Base-by-base conservation (phyloP, 2,888 invertebrate genomes). In the Pantelozetes paolii region DNA sequence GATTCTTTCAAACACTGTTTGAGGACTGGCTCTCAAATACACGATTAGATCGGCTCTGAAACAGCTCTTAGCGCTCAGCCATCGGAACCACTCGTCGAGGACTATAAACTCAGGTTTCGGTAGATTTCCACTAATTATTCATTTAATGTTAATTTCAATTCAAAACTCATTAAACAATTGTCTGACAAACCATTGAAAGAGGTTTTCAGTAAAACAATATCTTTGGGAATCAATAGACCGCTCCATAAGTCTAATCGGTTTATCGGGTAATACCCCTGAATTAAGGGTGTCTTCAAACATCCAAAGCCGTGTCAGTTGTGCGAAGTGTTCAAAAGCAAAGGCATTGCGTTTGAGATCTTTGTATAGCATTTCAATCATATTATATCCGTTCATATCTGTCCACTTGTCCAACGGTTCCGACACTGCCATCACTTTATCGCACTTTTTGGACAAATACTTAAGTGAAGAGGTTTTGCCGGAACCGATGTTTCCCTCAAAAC, bases 261-360 rank as follows among this genome's bases (percentile, higher is more conserved):
- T 48, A 15, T 5, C 6, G 36, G 5, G 5, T 8, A 36, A 9
- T 5, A 9, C 6, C 6, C 9, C 36, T 36, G 36, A 36, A 36
- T 36, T 36, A 36, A 36, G 36, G 36, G 36, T 36, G 36, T 36
- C 9, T 36, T 36, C 36, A 9, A 36, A 36, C 36, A 36, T 36
- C 36, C 5, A 36, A 8, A 94, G 82, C 89, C 95, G 90, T 0
- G 94, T 94, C 76, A 94, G 83, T 78, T 93, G 91, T 0, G 94
- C 94, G 81, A 94, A 94, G 0, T 90, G 89, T 84, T 95, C 94
- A 82, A 95, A 94, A 54, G 91, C 87, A 84, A 90, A 89, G 50
- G 90, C 88, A 90, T 93, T 94, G 80, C 90, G 87, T 0, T 85
- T 81, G 5, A 92, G 90, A 80, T 94, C 89, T 79, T 88, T 87